A percentile compares a stretch with the other conserved stretches of the same genome.
phyloP scores from a whole-genome alignment of 2,797 vertebrate species.

The Oreortyx pictus region DNA sequence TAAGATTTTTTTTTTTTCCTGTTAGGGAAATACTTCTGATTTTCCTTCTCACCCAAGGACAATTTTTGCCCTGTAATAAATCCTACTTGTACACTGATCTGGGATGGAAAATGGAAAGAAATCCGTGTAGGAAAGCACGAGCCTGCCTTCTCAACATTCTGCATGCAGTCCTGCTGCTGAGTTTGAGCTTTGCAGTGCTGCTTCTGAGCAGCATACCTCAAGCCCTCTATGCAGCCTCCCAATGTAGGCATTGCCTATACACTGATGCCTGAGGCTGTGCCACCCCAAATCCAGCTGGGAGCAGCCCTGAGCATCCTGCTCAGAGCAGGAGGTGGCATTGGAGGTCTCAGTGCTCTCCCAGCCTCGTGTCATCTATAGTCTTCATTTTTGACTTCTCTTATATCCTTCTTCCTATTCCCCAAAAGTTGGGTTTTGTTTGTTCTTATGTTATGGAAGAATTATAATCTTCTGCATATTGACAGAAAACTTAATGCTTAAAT shows the following conservation, averaged over 20 bases:
- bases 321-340: background rate
- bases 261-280: background rate
- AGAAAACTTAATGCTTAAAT: background rate
- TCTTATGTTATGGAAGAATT: background rate
- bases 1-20: background rate
- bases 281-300: background rate
- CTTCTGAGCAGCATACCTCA: rapidly evolving
- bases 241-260: rapidly evolving
- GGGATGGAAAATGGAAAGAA: background rate
- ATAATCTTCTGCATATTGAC: background rate
- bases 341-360: background rate
- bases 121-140: background rate
- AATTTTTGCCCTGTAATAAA: background rate
- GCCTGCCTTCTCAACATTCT: background rate
- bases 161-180: rapidly evolving
- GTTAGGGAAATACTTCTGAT: background rate
- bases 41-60: background rate
- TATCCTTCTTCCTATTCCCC: background rate
- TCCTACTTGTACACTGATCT: background rate
- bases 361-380: rapidly evolving
- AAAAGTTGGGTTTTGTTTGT: background rate
- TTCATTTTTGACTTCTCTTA: background rate
- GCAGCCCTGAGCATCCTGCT: background rate
- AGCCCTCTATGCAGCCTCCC: background rate
- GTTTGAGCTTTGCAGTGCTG: background rate